A percentile compares a stretch with the other conserved stretches of the same genome.
Evolutionary conservation across 2,888 invertebrate genomes (phyloP).

Genomic region (Onthophagus sagittarius): DNA sequence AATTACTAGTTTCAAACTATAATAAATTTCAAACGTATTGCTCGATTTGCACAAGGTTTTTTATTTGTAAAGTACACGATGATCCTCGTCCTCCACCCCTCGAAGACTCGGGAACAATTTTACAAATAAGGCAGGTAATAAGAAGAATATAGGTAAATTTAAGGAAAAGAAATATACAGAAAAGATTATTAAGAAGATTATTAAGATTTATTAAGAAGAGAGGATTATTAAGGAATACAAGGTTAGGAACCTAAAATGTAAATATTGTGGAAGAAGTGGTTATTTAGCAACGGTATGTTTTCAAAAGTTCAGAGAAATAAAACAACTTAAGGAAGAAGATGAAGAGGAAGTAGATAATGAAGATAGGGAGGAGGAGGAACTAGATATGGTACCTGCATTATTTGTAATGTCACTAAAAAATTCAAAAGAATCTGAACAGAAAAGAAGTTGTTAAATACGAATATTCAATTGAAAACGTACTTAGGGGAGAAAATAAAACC

Average conservation of each 20-base stretch:
- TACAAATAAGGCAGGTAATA: background rate
- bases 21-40: too few species aligned
- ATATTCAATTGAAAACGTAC: background rate
- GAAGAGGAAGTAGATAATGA: constrained; percentile 1
- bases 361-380: background rate
- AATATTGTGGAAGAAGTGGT: background rate
- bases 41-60: too few species aligned
- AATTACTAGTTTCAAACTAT: too few species aligned
- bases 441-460: background rate
- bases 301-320: background rate
- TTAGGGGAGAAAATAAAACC: constrained; percentile 8
- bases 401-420: background rate
- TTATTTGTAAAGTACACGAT: too few species aligned
- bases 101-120: too few species aligned
- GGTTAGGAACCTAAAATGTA: background rate
- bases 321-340: background rate
- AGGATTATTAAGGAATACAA: background rate
- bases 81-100: too few species aligned
- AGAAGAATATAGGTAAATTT: background rate
- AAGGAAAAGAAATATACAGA: background rate
- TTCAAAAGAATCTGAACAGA: background rate
- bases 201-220: too few species aligned
- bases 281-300: background rate
- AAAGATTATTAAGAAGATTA: too few species aligned
- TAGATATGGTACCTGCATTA: background rate